Base-by-base conservation (phyloP, 2,113 vertebrate genomes). In the Neoarius graeffei region DNA sequence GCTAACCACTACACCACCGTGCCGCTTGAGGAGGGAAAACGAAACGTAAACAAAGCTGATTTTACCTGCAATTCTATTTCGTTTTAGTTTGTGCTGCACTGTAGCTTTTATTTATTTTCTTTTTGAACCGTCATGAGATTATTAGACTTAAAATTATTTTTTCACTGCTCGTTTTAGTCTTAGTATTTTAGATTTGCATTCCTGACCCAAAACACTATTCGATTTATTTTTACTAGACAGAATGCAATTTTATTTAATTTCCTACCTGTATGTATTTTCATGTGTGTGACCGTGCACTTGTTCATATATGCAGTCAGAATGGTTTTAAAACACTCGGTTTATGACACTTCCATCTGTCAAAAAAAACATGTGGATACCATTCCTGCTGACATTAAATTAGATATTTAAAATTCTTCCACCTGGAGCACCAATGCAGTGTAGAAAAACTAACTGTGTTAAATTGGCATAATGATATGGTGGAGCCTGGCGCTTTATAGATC, bases 381-480 rank as follows among this genome's bases (percentile, higher is more conserved):
- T 56, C 60, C 77, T 10, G 50, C 84, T 77, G 64, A 74, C 60
- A 77, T 83, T 77, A 59, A 81, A 77, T 60, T 48, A 89, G 56
- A 66, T 23, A 30, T 84, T 87, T 85, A 64, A 87, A 90, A 64
- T 59, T 57, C 56, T 79, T 79, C 73, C 73, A 48, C 50, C 60
- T 79, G 81, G 66, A 88, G 54, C 42, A 54, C 54, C 48, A 52
- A 50, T 11, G 1, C 20, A 52, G 77, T 80, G 52, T 57, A 9
- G 25, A 80, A 15, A 7, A 59, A 30, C n/a, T 3, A 81, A 59
- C 54, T 30, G 7, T 30, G 79, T 30, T 35, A 57, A 81, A 30
- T 79, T 48, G 57, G 19, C 23, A 67, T 79, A 87, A 87, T 6
- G 54, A 57, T 57, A 48, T 8, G 10, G 23, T 56, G 25, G 27